Percentiles rank a stretch among this genome's conserved stretches.
Conservation (phyloP, 2,888 invertebrate genomes). For the Oxycera nigricornis region DNA sequence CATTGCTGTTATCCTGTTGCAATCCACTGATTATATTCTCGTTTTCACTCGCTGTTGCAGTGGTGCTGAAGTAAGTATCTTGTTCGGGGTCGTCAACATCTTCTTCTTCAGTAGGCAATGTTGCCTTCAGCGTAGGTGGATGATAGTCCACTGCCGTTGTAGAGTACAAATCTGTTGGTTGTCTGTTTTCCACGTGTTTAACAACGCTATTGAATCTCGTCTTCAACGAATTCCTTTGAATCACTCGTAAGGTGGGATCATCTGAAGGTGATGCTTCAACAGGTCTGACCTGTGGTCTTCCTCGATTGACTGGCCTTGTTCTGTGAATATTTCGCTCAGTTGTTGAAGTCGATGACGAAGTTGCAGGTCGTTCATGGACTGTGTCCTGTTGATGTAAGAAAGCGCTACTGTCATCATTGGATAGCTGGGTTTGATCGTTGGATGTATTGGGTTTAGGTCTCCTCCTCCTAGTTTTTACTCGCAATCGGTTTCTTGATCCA, state of each 20-base stretch:
- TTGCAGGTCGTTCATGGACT: not conserved
- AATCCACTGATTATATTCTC: not conserved
- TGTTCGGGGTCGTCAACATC: not conserved
- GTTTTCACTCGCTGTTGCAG: not conserved
- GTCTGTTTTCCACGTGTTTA: not conserved
- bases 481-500: not conserved
- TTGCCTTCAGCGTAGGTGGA: not conserved
- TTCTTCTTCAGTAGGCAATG: not conserved
- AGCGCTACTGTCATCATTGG: not conserved
- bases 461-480: slow-evolving; percentile 27
- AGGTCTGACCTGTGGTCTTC: not conserved
- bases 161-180: not conserved
- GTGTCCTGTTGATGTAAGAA: not conserved
- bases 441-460: slow-evolving; percentile 31
- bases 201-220: not conserved
- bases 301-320: not conserved
- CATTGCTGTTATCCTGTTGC: not conserved
- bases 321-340: not conserved
- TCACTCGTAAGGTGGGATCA: slow-evolving; percentile 10
- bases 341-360: not conserved
- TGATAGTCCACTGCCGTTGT: not conserved
- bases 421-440: not conserved
- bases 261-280: not conserved
- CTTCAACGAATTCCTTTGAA: slow-evolving; percentile 14
- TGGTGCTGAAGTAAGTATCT: not conserved